These are phyloP conservation scores for Kryptopterus vitreolus DNA, from an alignment of 2,797 vertebrate genomes.

Conservation along the genomic window DNA sequence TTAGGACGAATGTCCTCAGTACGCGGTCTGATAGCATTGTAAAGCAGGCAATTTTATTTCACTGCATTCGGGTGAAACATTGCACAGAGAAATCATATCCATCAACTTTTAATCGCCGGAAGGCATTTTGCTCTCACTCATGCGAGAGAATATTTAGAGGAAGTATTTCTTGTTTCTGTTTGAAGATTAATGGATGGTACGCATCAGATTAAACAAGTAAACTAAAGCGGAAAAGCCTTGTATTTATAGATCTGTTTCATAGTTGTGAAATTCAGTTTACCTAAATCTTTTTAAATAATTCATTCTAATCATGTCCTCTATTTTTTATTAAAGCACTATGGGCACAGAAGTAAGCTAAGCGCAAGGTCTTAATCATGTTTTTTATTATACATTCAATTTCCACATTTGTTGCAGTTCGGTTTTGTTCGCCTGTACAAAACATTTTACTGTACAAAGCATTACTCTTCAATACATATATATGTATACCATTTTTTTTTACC, in stretches of 20 bases:
- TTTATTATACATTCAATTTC: no score
- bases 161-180: conserved; percentile 12
- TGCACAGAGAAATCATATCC: conserved; percentile 33
- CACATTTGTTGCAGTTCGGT: no score
- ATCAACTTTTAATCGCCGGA: conserved; percentile 38
- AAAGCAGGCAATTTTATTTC: conserved; percentile 35
- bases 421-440: no score
- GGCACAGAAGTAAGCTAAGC: neutral
- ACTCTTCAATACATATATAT: no score
- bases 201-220: conserved; percentile 7
- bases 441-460: no score
- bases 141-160: conserved; percentile 4
- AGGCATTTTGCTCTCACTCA: conserved; percentile 34
- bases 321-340: neutral
- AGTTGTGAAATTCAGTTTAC: neutral
- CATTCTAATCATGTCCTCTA: neutral
- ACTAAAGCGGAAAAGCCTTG: neutral
- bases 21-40: conserved; percentile 26
- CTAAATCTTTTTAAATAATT: neutral
- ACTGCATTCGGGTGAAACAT: no score
- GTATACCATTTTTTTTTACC: no score
- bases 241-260: neutral
- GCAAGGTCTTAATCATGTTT: no score
- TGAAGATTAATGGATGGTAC: conserved; percentile 19
- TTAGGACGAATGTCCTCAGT: conserved; percentile 17